Base-by-base conservation (phyloP, 1,140 invertebrate genomes). In the Zaprionus inermis region DNA sequence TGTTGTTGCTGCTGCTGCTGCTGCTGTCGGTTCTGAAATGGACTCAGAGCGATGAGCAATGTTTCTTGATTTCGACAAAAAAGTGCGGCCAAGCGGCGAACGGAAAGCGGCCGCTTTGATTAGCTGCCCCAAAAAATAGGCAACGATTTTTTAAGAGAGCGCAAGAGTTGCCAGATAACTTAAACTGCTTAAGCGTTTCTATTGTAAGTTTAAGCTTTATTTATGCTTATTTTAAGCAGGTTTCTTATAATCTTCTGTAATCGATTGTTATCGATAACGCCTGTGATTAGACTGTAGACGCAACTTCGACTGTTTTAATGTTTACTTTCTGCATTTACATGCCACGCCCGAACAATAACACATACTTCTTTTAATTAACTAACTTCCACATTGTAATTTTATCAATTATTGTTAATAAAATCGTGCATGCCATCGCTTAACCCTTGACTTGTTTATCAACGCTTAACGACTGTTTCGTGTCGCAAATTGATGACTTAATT, bases 11-110 rank as follows among this genome's bases (percentile, higher is more conserved):
- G 61, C 41, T 38, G 16, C 30, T 46, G 24, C 24, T 24, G 18
- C 7, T 60, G 41, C 55, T 57, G 16, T 51, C 36, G 16, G 38
- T 65, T 51, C 72, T 11, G 44, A 54, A 28, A 32, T 51, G 65
- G 22, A 67, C 41, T 54, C 61, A 56, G 49, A 55, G 64, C 76
- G 54, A 72, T 76, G 77, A 84, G 71, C 79, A 68, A 86, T 86
- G 82, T 73, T 79, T 76, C 76, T 83, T 88, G 82, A 82, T 82
- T 79, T 88, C 52, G 44, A 56, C 24, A n/a, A 44, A 44, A 44
- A 44, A 44, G 38, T 44, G 52, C 52, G 38, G n/a, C 38, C 6
- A 58, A 44, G 58, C 51, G 11, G 34, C 52, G 32, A 60, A 60
- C 59, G 30, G 16, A 55, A 55, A 54, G 41, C 63, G 32, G 58